Conservation (phyloP, 2,113 vertebrate species). For the Semicossyphus pulcher region DNA sequence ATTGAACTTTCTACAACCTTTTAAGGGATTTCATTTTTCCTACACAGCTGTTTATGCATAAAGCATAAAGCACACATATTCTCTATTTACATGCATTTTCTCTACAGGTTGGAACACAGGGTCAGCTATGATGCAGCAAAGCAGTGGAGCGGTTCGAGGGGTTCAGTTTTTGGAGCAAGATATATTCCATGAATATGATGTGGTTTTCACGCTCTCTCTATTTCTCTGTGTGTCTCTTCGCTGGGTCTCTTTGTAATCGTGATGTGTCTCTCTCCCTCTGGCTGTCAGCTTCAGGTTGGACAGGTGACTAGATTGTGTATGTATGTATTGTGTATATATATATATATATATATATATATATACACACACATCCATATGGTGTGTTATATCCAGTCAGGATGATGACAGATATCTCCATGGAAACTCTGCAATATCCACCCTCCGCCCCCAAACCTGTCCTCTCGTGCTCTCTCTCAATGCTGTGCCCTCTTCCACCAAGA, state of each 20-base stretch:
- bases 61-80: neutral
- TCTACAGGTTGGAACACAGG: neutral
- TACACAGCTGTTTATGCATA: too few species aligned
- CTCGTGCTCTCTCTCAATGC: neutral
- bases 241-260: constrained; percentile 47
- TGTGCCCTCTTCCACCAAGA: constrained; percentile 11
- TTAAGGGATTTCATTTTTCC: too few species aligned
- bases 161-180: constrained; percentile 29
- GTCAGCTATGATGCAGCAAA: constrained; percentile 16
- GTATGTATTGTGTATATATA: neutral
- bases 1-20: too few species aligned
- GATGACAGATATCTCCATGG: constrained; percentile 67
- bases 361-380: constrained; percentile 26
- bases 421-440: constrained; percentile 36
- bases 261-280: constrained; percentile 61
- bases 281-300: constrained; percentile 65
- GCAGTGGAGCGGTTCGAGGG: constrained; percentile 21
- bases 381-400: constrained; percentile 28
- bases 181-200: constrained; percentile 29
- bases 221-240: constrained; percentile 14
- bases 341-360: too few species aligned
- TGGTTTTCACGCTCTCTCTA: neutral
- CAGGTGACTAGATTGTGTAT: constrained; percentile 27
- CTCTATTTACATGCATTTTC: neutral
- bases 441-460: constrained; percentile 7